These are phyloP conservation scores for Cryptophagus acutangulus DNA, from an alignment of 2,888 invertebrate species.

Conservation along the genomic window DNA sequence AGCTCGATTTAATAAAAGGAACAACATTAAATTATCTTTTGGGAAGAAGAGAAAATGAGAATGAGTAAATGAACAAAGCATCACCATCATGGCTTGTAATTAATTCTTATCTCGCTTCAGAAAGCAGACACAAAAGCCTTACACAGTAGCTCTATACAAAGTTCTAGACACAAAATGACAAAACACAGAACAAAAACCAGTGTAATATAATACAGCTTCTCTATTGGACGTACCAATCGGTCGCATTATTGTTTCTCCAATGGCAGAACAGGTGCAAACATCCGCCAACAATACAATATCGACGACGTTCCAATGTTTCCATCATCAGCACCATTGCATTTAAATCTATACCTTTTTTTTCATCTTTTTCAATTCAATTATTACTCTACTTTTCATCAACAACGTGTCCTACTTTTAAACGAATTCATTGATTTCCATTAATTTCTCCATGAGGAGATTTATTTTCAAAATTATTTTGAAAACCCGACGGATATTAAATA, in stretches of 20 bases:
- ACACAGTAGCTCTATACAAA: slow-evolving; percentile 44
- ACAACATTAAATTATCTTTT: slow-evolving; percentile 46
- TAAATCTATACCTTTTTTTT: too few species aligned
- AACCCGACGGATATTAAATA: too few species aligned
- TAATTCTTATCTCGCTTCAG: slow-evolving; percentile 52
- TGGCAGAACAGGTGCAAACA: slow-evolving; percentile 42
- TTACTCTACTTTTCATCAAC: too few species aligned
- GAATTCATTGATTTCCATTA: too few species aligned
- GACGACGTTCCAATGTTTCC: too few species aligned
- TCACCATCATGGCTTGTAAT: slow-evolving; percentile 48
- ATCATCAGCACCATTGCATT: too few species aligned
- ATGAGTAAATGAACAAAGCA: slow-evolving; percentile 46
- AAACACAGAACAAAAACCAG: slow-evolving; percentile 47
- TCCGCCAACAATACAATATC: slow-evolving; percentile 17
- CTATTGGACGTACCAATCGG: slow-evolving; percentile 47
- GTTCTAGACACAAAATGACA: slow-evolving; percentile 49
- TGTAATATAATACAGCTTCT: slow-evolving; percentile 46
- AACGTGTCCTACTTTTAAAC: too few species aligned
- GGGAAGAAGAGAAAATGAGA: slow-evolving; percentile 45
- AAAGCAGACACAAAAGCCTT: slow-evolving; percentile 44
- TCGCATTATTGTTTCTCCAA: slow-evolving; percentile 45
- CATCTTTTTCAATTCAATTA: too few species aligned
- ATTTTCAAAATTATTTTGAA: too few species aligned
- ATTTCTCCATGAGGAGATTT: too few species aligned
- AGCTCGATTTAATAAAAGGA: slow-evolving; percentile 16